phyloP scores from a whole-genome alignment of 1,140 invertebrate species.

The Uloborus diversus region DNA sequence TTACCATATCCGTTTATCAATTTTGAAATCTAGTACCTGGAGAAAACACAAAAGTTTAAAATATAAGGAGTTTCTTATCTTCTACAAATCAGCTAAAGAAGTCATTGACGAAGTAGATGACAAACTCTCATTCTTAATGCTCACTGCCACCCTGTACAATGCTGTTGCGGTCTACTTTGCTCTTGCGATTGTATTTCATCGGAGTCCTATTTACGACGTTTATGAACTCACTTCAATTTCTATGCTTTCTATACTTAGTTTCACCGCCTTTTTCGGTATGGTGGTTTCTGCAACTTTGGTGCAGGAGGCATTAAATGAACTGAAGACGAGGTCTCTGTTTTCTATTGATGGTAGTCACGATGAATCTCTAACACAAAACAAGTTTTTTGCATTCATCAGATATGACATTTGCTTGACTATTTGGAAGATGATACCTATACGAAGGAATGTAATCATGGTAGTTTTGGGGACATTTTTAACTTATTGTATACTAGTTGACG shows the following conservation, averaged over 20 bases:
- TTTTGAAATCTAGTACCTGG: too few relatives aligned
- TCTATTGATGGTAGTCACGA: neutral
- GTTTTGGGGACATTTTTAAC: neutral
- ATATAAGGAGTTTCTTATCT: neutral
- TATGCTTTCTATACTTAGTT: neutral
- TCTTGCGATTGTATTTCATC: neutral
- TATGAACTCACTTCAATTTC: neutral
- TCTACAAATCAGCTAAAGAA: neutral
- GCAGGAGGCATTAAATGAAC: neutral
- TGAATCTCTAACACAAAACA: neutral
- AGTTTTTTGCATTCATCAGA: neutral
- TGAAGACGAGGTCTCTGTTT: too few relatives aligned
- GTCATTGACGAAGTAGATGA: neutral
- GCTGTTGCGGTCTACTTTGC: neutral
- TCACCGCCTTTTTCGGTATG: neutral
- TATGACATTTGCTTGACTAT: neutral
- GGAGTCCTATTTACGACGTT: neutral
- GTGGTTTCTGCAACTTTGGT: neutral
- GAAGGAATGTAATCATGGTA: conserved; percentile 4
- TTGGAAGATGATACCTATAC: conserved; percentile 6
- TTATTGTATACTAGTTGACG: conserved; percentile 7
- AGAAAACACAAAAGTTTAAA: neutral
- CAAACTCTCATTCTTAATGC: neutral
- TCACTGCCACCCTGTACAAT: neutral
- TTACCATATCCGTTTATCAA: too few relatives aligned